Base-by-base conservation (phyloP, 2,888 invertebrate genomes). In the Ormyrus rosae region DNA sequence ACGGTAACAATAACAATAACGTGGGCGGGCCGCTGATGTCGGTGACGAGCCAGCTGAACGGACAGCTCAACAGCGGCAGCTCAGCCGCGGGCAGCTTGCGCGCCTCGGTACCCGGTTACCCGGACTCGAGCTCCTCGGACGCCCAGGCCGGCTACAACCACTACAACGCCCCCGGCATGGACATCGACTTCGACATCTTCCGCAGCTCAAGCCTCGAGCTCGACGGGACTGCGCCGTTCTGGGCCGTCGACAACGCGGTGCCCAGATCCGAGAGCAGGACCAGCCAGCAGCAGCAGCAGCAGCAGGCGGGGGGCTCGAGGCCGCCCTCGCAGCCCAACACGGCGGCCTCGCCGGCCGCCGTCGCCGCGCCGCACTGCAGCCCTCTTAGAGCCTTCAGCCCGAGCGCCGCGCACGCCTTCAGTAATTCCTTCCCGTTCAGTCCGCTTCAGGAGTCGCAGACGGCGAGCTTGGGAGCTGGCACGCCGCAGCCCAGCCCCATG, bases 11-110 rank as follows among this genome's bases (percentile, higher is more conserved):
- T 88, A 89, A 90, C 88, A 90, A 90, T 88, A 90, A 89, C 88
- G 92, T 95, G 83, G 95, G 95, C 83, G 95, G 95, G 8, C 95
- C 95, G 45, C 91, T 95, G 83, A 95, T 96, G 95, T 93, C 95
- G 74, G 92, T 93, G 84, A 83, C 82, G 45, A 94, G 93, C 84
- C 93, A 95, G 83, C 93, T 94, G 84, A 96, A 96, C 91, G 95
- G 96, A 76, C 89, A 90, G 88, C 87, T 90, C 86, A 34, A 34
- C 34, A 89, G 87, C 86, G 60, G 34, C 34, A 8, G 73, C 84
- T 83, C 48, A 70, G 34, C 53, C 84, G 86, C 46, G 84, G 34
- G 34, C 34, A 34, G 34, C 34, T 34, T 34, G 34, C 34, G 34
- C 34, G 86, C 78, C 70, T 86, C 84, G 85, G 84, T 85, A 86